Evolutionary conservation across 2,888 invertebrate genomes (phyloP).

Genomic region (Phyllotreta cruciferae): DNA sequence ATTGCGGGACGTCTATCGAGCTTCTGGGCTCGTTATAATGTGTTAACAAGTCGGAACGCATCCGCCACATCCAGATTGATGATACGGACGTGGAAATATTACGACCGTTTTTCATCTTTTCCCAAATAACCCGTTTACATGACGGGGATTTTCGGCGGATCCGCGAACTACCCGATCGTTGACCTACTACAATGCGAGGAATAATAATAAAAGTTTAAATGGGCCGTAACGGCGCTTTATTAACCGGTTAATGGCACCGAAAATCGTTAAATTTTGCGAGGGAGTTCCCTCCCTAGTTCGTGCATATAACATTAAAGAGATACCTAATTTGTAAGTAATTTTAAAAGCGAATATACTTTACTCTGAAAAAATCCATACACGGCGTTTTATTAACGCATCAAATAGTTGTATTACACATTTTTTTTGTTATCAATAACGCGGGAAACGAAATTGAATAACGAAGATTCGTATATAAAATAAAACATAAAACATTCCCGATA

Average conservation of each 20-base stretch:
- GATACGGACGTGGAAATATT: constrained; percentile 43
- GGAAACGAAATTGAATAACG: too few relatives aligned
- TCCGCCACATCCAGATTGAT: constrained; percentile 43
- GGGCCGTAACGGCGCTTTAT: constrained; percentile 20
- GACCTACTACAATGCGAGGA: constrained; percentile 14
- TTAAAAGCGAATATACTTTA: too few relatives aligned
- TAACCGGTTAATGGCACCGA: neutral
- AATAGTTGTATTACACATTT: too few relatives aligned
- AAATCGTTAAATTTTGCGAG: neutral
- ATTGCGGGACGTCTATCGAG: too few relatives aligned
- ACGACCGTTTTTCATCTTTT: constrained; percentile 39
- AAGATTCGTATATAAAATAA: neutral
- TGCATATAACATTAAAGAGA: constrained; percentile 36
- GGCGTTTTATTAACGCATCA: too few relatives aligned
- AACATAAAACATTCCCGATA: constrained; percentile 37
- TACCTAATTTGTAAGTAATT: constrained; percentile 42
- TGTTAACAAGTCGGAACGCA: constrained; percentile 43
- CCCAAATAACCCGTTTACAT: constrained; percentile 36
- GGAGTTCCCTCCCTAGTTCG: too few relatives aligned
- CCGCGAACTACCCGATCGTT: constrained; percentile 14
- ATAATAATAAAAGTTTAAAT: constrained; percentile 10
- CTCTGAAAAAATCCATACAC: too few relatives aligned
- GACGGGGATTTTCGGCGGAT: constrained; percentile 34
- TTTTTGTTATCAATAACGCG: too few relatives aligned
- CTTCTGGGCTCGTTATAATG: constrained; percentile 9